Evolutionary conservation across 2,888 invertebrate species (phyloP), one percentile per base, ranked within the genome.

Genomic region (Drosophila suboccidentalis): DNA sequence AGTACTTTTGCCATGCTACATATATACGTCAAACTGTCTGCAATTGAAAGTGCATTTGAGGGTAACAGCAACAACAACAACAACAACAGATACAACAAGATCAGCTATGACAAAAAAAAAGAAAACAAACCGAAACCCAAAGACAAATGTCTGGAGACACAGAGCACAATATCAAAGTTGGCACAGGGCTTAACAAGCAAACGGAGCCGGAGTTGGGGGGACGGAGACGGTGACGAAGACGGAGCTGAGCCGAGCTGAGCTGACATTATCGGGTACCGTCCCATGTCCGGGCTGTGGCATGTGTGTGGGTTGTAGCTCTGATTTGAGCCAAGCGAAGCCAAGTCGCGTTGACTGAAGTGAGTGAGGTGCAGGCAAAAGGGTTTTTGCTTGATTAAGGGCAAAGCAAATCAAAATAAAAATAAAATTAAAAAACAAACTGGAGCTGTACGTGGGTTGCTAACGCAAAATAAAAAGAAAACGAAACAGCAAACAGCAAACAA

Each of bases 31-130:
- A 84, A 85, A 72, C 83, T 84, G 87, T 82, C 82, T 86, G 82
- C 85, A 86, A 86, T 87, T 86, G 85, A 86, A 86, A 86, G 85
- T 85, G 85, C 85, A 85, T 87, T 84, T 87, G 87, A 81, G 79
- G 83, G 84, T 70, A 86, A 77, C 38, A 58, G 38, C 46, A 54
- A 54, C 74, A 82, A 51, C 70, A 54, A 54, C 74, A 82, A 51
- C 70, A 70, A 49, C 61, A 62, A 39, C 51, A 55, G 41, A 68
- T 63, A 47, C 62, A 53, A 22, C 65, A 61, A 19, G 54, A 50
- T 61, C 57, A 46, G 57, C 51, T 43, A 69, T 43, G 60, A 74
- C 70, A 65, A 74, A 69, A 66, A 67, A 41, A 38, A 58, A 19
- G 54, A 11, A 62, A 57, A 36, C 17, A 44, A 50, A 47, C 51